Base-by-base conservation (phyloP, 2,113 vertebrate species). In the Sinocyclocheilus anshuiensis region DNA sequence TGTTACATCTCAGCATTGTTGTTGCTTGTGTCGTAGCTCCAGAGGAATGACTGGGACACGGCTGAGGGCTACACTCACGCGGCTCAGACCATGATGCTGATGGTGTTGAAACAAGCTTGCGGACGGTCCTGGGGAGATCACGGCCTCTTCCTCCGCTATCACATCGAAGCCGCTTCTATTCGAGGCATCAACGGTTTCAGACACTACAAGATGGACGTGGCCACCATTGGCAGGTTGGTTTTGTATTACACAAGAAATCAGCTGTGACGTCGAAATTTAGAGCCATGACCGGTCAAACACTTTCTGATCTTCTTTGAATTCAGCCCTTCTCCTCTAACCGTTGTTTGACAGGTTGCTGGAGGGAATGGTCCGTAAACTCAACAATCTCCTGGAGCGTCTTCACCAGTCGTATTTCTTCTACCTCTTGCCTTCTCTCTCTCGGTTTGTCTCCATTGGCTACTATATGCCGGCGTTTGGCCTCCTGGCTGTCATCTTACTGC, bases 321-420 rank as follows among this genome's bases (percentile, higher is more conserved):
- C 10, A 39, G 24, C 5, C 36, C 57, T n/a, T 77, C 20, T 75
- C n/a, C 4, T 53, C 5, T 76, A 15, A 13, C 5, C 20, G 6
- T 72, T 33, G 29, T 33, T 67, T 57, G 26, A 0, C 93, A 99
- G 97, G 91, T 95, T 97, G 1, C 87, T 98, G 86, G 97, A 99
- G 89, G 97, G 97, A 74, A 96, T 97, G 95, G 96, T 95, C 86
- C 96, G 97, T 13, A 98, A 98, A 86, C 94, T 99, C 88, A 99
- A 99, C 87, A 98, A 99, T 87, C 96, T 99, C 2, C 93, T 98
- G 83, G 97, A 99, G 89, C 95, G 97, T 0, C 94, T 99, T 1
- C 97, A 99, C 90, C 97, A 99, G 93, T 98, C 97, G 0, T 99
- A 97, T 88, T 99, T 99, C 91, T 96, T 99, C 93, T 99, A 98